Conservation (phyloP, 2,888 invertebrate species). For the Myopa tessellatipennis region DNA sequence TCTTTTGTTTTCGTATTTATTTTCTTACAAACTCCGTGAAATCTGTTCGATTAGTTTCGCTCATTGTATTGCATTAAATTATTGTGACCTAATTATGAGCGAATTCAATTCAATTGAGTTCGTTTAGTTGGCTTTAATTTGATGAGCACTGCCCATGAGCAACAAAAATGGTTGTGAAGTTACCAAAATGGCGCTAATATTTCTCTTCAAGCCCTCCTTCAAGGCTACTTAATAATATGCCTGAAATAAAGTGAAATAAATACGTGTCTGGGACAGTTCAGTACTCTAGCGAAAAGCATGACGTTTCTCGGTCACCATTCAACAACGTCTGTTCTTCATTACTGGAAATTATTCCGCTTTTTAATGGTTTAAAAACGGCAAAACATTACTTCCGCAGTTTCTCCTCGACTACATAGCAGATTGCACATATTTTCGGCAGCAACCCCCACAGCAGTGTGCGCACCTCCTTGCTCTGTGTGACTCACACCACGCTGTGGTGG, state of each 20-base stretch:
- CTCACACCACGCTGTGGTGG: conserved; percentile 33
- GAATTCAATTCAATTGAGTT: too few species aligned
- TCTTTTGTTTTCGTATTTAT: too few species aligned
- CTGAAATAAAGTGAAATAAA: not conserved
- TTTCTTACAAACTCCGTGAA: too few species aligned
- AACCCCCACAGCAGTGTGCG: not conserved
- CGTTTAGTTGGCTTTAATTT: too few species aligned
- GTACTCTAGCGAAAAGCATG: not conserved
- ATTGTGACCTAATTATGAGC: too few species aligned
- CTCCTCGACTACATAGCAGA: conserved; percentile 18
- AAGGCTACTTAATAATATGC: too few species aligned
- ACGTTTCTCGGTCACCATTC: not conserved
- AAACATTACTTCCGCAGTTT: conserved; percentile 12
- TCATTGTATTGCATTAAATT: too few species aligned
- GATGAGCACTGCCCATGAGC: too few species aligned
- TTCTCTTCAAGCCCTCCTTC: too few species aligned
- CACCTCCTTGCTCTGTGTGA: not conserved
- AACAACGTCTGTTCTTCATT: conserved; percentile 24
- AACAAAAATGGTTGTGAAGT: too few species aligned
- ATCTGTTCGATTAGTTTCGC: too few species aligned
- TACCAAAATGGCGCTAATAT: too few species aligned
- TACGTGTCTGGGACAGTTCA: not conserved
- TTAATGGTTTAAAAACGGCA: not conserved
- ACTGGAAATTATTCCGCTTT: conserved; percentile 28
- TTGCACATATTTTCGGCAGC: not conserved